These are phyloP conservation scores for Parnassius glacialis DNA, from an alignment of 2,888 invertebrate genomes.

Conservation along the genomic window DNA sequence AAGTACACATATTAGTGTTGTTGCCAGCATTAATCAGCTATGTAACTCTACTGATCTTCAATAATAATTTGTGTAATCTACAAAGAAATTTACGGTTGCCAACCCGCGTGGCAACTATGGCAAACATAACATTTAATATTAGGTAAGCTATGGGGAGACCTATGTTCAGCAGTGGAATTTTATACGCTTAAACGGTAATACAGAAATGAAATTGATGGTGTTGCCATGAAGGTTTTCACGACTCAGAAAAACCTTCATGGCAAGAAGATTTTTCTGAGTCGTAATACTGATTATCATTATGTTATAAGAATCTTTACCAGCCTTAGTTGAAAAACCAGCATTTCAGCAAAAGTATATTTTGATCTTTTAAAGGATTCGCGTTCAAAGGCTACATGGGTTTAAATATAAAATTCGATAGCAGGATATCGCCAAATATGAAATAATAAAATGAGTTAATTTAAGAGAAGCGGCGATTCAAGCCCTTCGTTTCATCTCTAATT, in stretches of 20 bases:
- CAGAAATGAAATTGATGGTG: neutral
- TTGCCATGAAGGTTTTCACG: conserved; percentile 10
- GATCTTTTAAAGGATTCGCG: no score
- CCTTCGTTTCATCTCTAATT: conserved; percentile 55
- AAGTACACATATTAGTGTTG: no score
- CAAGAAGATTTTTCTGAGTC: conserved; percentile 10
- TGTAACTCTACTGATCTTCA: neutral
- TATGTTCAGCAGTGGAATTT: no score
- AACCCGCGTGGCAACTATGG: no score
- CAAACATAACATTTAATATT: no score
- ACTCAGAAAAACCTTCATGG: no score
- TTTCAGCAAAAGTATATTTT: conserved; percentile 32
- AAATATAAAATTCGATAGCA: conserved; percentile 21
- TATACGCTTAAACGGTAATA: no score
- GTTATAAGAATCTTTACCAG: conserved; percentile 8
- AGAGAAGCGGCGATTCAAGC: conserved; percentile 45
- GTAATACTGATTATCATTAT: conserved; percentile 6
- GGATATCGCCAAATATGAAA: conserved; percentile 26
- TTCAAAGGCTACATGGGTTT: no score
- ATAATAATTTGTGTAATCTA: neutral
- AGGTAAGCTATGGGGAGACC: no score
- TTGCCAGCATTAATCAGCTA: no score
- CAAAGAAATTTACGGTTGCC: neutral
- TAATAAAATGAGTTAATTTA: conserved; percentile 42
- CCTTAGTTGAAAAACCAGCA: conserved; percentile 4